Base-by-base conservation (phyloP, 2,113 vertebrate genomes). In the Silurus glanis region DNA sequence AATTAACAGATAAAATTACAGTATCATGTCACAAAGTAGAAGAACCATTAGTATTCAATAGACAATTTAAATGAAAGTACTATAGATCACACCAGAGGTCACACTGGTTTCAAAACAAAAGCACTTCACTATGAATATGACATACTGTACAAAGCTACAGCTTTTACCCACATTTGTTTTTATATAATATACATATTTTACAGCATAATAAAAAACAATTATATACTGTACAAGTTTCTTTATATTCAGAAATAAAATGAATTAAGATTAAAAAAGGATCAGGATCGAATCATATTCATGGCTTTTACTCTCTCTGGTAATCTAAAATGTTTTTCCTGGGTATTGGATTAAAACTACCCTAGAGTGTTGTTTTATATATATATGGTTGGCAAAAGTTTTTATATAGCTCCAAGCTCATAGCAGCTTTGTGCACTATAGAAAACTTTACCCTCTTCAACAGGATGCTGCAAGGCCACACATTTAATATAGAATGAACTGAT, bases 401-500 rank as follows among this genome's bases (percentile, higher is more conserved):
- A 56, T 28, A 78, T 19, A 79, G 49, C 23, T 76, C 7, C 45
- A 76, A n/a, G 49, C 53, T 76, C 49, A 23, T 49, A 21, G 21
- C 3, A 23, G 49, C 49, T 75, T 47, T 12, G 10, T 55, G 75
- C 56, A 25, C 76, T 17, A 5, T 2, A 7, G n/a, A 17, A 5
- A 37, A 79, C n/a, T 17, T 19, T 7, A 16, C 19, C 5, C 51
- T 4, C 51, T 76, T 53, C n/a, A 79, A 76, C 49, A 76, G 25
- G 25, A 53, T 14, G 75, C 53, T 56, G 75, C 75, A 58, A 79
- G 53, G 51, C 53, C 75, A 17, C 14, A 78, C 75, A 79, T 55
- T 79, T 79, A 19, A 56, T 28, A 79, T 7, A 79, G n/a, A 78
- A 78, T 8, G 6, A 56, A 78, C 16, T 78, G 75, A 78, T 78